Conservation (phyloP, 2,888 invertebrate species). For the Leucania comma region DNA sequence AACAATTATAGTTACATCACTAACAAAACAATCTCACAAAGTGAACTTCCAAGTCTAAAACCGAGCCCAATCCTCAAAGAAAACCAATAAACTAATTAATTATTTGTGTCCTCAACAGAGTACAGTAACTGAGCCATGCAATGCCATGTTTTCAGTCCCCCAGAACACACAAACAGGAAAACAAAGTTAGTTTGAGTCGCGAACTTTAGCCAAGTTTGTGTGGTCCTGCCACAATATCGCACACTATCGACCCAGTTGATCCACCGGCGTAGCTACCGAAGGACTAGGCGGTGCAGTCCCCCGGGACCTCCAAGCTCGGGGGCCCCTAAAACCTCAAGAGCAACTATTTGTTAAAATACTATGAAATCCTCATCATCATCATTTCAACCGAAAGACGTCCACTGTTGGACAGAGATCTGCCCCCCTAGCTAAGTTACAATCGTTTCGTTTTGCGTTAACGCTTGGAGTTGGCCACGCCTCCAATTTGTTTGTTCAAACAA, state of each 20-base stretch:
- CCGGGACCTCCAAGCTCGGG: too few species aligned
- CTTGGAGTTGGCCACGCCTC: too few species aligned
- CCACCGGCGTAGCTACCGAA: background rate
- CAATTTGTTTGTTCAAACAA: too few species aligned
- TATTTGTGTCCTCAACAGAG: constrained; percentile 13
- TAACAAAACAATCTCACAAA: background rate
- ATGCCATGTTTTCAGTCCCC: constrained; percentile 38
- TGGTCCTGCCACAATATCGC: constrained; percentile 45
- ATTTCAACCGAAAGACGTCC: too few species aligned
- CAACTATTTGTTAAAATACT: too few species aligned
- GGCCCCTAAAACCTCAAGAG: too few species aligned
- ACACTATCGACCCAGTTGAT: constrained; percentile 50
- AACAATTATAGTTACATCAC: background rate
- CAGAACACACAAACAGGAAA: constrained; percentile 53
- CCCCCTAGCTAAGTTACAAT: too few species aligned
- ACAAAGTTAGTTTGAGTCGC: constrained; percentile 49
- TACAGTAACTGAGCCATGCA: constrained; percentile 13
- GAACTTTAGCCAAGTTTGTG: constrained; percentile 43
- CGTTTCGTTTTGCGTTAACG: too few species aligned
- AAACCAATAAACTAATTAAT: constrained; percentile 34
- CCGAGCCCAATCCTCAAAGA: background rate
- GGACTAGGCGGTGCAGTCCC: too few species aligned
- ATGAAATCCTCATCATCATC: too few species aligned
- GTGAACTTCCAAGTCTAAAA: background rate
- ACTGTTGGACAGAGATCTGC: too few species aligned